Conservation (phyloP, 2,888 invertebrate genomes). For the Cataglyphis rosenhaueri region DNA sequence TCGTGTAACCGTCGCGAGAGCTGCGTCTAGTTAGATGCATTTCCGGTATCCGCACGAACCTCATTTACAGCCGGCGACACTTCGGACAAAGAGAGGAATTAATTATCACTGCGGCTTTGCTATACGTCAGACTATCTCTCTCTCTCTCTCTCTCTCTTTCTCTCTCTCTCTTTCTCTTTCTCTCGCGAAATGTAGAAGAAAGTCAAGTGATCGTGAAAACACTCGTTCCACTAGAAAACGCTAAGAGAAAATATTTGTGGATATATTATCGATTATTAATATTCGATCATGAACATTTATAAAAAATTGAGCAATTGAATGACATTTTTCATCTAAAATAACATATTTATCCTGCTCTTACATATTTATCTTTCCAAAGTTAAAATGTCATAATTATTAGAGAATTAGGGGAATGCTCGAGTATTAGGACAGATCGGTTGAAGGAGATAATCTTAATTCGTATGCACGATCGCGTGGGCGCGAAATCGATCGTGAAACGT, state of each 20-base stretch:
- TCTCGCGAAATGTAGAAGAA: slow-evolving; percentile 20
- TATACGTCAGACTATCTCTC: not conserved
- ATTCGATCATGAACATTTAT: not conserved
- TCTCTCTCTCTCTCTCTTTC: not conserved
- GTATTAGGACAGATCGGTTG: not conserved
- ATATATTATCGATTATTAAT: slow-evolving; percentile 3
- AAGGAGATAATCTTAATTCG: slow-evolving; percentile 26
- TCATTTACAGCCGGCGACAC: slow-evolving; percentile 52
- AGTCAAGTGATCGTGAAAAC: slow-evolving; percentile 11
- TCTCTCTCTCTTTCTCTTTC: not conserved
- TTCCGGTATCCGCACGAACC: slow-evolving; percentile 70
- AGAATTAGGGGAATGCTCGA: slow-evolving; percentile 5
- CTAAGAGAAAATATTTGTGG: not conserved
- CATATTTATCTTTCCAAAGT: not conserved
- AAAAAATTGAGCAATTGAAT: not conserved
- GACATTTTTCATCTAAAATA: not conserved
- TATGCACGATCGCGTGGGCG: slow-evolving; percentile 60
- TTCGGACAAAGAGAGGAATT: slow-evolving; percentile 34
- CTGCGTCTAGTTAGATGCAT: slow-evolving; percentile 71
- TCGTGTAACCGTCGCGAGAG: slow-evolving; percentile 35
- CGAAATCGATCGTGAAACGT: slow-evolving; percentile 67
- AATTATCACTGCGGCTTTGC: slow-evolving; percentile 37
- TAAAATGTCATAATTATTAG: slow-evolving; percentile 34
- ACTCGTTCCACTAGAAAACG: not conserved
- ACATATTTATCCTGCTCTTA: not conserved